Evolutionary conservation across 2,113 vertebrate species (phyloP), one percentile per base, ranked within the genome.

Genomic region (Phaetusa simplex): DNA sequence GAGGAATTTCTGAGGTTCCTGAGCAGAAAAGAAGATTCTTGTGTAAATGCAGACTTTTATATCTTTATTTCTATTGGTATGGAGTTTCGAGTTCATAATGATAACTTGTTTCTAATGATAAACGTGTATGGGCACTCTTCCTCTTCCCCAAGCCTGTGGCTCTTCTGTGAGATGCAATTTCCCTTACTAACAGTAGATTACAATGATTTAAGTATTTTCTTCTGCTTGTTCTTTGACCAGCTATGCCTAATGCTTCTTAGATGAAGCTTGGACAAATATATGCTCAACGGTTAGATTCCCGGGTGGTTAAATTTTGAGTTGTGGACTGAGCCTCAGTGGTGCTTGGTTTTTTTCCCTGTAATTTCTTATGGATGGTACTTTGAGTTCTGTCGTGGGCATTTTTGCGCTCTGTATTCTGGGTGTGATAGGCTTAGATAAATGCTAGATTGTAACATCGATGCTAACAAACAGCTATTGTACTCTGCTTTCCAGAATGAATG

Each of bases 391-490:
- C 72, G 58, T 64, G 29, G 19, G 50, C 81, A 18, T 36, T 86
- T 85, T 34, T 66, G 34, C 45, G 23, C 83, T 86, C 65, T 82
- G 86, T 81, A 23, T 88, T 69, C 40, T 66, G 32, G 45, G 34
- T 70, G 74, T n/a, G 67, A 73, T 69, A 69, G 56, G 73, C 83
- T 94, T 95, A 82, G 76, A 82, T 89, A 87, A 95, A 56, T 58
- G 73, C 72, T 73, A 24, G 76, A 74, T 91, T 95, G 73, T 84
- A 73, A 67, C 56, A 24, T 34, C 70, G 93, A n/a, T 80, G 62
- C n/a, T 49, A 91, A 89, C 88, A 96, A 91, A 86, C 81, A 93
- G 42, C 94, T 95, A 53, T 92, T 93, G 86, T 96, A 36, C n/a
- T 80, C 26, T 52, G 20, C 62, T 94, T 47, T 42, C 84, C 61